phyloP scores from a whole-genome alignment of 2,113 vertebrate species.

The Telmatochromis bifrenatus region DNA sequence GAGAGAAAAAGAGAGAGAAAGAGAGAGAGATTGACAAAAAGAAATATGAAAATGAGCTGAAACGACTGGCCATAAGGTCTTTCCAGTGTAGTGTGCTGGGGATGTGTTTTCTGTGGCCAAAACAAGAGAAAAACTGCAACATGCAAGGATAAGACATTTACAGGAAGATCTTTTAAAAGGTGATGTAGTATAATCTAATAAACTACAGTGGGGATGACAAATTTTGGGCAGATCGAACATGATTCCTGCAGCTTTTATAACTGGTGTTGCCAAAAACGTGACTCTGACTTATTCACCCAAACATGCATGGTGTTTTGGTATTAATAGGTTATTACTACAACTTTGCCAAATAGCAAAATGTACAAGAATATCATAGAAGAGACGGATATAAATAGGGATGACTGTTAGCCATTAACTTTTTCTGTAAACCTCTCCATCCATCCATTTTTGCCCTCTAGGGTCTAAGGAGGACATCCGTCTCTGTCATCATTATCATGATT shows the following conservation, averaged over 20 bases:
- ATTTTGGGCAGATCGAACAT: background rate
- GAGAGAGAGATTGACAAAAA: conserved; percentile 14
- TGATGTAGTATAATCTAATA: background rate
- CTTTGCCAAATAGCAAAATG: background rate
- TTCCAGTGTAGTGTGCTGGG: background rate
- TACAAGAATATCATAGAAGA: background rate
- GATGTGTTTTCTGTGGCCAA: background rate
- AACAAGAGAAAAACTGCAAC: background rate
- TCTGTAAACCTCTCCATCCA: conserved; percentile 5
- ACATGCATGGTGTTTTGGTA: background rate
- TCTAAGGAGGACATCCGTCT: conserved; percentile 34
- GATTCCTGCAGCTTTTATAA: background rate
- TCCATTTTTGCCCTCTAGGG: conserved; percentile 15
- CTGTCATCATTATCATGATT: conserved; percentile 40
- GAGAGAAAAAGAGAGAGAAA: conserved; percentile 9
- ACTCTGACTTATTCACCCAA: background rate
- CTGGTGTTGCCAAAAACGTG: background rate
- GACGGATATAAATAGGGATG: background rate
- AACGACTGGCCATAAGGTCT: background rate
- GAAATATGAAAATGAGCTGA: background rate
- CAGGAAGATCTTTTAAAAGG: background rate
- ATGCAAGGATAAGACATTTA: background rate
- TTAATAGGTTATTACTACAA: background rate
- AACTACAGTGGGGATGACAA: background rate
- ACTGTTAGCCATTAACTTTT: background rate